A percentile compares a stretch with the other conserved stretches of the same genome.
Evolutionary conservation across 2,113 vertebrate genomes (phyloP).

Genomic region (Erythrolamprus reginae): DNA sequence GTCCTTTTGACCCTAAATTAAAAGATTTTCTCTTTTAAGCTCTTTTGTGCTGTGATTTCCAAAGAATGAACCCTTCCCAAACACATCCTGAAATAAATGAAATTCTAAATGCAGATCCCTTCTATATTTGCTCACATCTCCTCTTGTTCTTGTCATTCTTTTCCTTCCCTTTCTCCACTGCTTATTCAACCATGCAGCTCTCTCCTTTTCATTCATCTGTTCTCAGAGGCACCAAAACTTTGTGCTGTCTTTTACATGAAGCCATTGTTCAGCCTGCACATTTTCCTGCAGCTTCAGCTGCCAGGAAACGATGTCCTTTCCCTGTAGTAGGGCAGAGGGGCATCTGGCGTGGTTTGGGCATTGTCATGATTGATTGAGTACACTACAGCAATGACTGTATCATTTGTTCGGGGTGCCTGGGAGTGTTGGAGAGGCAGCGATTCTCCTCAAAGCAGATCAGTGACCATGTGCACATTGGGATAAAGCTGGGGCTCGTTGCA

Average conservation of each 20-base stretch:
- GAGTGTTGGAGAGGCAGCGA: slow-evolving; percentile 3
- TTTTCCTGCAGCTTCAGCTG: slow-evolving; percentile 11
- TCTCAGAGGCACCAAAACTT: neutral
- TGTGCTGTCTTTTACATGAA: neutral
- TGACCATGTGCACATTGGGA: slow-evolving; percentile 25
- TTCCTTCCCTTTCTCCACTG: neutral
- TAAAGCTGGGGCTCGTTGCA: neutral
- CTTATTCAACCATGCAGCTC: neutral
- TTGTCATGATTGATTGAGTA: slow-evolving; percentile 1
- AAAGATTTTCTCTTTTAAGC: neutral
- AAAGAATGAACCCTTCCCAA: neutral
- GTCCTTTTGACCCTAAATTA: neutral
- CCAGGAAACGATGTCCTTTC: slow-evolving; percentile 1
- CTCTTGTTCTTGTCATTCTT: neutral
- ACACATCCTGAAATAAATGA: neutral
- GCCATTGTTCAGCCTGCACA: neutral
- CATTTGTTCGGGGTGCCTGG: slow-evolving; percentile 1
- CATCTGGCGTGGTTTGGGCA: slow-evolving; percentile 6
- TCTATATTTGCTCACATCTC: neutral
- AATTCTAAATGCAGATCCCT: neutral
- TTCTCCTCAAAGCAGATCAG: slow-evolving; percentile 15
- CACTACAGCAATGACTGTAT: slow-evolving; percentile 6
- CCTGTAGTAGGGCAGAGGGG: slow-evolving; percentile 16
- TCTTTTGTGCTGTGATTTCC: neutral
- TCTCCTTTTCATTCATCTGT: neutral